Evolutionary conservation across 2,113 vertebrate genomes (phyloP).

Genomic region (Chaenogobius annularis): DNA sequence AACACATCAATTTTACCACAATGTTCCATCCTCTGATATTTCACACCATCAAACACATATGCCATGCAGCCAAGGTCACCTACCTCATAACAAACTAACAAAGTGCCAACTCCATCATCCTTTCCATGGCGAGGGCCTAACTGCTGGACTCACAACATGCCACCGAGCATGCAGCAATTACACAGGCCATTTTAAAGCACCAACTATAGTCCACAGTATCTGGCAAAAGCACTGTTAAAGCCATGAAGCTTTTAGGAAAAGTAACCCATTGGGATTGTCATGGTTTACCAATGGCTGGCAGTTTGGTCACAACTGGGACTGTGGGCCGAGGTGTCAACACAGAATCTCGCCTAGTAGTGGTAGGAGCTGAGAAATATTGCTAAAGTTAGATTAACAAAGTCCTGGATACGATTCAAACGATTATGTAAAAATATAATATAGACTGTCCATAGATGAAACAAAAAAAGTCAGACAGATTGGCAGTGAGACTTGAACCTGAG

Average conservation of each 20-base stretch:
- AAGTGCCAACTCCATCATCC: slow-evolving; percentile 22
- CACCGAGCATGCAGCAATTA: slow-evolving; percentile 45
- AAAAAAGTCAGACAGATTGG: slow-evolving; percentile 20
- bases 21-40: slow-evolving; percentile 6
- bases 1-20: background rate
- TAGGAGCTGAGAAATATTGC: slow-evolving; percentile 72
- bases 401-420: slow-evolving; percentile 9
- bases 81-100: slow-evolving; percentile 20
- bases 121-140: slow-evolving; percentile 17
- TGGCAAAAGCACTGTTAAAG: slow-evolving; percentile 36
- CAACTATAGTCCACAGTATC: slow-evolving; percentile 20
- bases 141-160: slow-evolving; percentile 39
- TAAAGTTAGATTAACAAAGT: slow-evolving; percentile 45
- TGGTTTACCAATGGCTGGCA: slow-evolving; percentile 66
- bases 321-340: slow-evolving; percentile 52
- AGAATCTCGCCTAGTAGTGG: slow-evolving; percentile 61
- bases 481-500: slow-evolving; percentile 33
- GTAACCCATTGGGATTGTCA: slow-evolving; percentile 22
- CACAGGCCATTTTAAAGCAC: slow-evolving; percentile 29
- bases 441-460: slow-evolving; percentile 14
- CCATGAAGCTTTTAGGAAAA: slow-evolving; percentile 32
- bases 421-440: slow-evolving; percentile 7
- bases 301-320: slow-evolving; percentile 54
- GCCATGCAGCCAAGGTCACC: slow-evolving; percentile 47
- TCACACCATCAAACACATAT: slow-evolving; percentile 14